phyloP scores from a whole-genome alignment of 2,797 vertebrate species.

The Perodicticus potto region DNA sequence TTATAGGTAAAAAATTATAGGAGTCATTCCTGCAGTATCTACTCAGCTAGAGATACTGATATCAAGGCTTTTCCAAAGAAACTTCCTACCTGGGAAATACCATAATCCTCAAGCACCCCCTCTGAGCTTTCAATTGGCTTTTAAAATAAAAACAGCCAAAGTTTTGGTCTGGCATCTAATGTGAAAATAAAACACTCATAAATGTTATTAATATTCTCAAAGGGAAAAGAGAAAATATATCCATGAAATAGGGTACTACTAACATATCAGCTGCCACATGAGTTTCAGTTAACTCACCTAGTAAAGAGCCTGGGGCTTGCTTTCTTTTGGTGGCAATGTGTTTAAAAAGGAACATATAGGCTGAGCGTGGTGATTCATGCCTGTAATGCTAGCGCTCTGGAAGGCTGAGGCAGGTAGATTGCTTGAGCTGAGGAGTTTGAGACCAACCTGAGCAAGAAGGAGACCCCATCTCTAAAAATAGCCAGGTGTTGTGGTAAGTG shows the following conservation, averaged over 20 bases:
- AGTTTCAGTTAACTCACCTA: no score
- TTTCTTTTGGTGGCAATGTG: no score
- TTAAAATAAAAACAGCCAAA: constrained; percentile 20
- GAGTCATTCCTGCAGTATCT: constrained; percentile 8
- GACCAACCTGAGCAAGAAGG: no score
- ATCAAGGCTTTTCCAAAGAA: constrained; percentile 22
- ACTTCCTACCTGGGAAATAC: constrained; percentile 39
- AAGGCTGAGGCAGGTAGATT: no score
- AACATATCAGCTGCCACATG: neutral
- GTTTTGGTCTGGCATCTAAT: no score
- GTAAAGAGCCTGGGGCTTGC: no score
- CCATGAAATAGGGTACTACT: constrained; percentile 33
- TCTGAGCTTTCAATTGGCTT: neutral
- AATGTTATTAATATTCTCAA: constrained; percentile 42
- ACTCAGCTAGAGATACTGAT: neutral
- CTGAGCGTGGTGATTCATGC: no score
- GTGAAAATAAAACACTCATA: constrained; percentile 16
- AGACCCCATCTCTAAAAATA: no score
- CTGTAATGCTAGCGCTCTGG: no score
- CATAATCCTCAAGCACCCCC: neutral
- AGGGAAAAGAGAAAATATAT: neutral
- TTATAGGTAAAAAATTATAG: constrained; percentile 41
- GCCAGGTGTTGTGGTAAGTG: no score
- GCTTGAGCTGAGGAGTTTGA: no score
- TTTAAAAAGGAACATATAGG: no score